Conservation (phyloP, 2,888 invertebrate species). For the Apantesis nais region DNA sequence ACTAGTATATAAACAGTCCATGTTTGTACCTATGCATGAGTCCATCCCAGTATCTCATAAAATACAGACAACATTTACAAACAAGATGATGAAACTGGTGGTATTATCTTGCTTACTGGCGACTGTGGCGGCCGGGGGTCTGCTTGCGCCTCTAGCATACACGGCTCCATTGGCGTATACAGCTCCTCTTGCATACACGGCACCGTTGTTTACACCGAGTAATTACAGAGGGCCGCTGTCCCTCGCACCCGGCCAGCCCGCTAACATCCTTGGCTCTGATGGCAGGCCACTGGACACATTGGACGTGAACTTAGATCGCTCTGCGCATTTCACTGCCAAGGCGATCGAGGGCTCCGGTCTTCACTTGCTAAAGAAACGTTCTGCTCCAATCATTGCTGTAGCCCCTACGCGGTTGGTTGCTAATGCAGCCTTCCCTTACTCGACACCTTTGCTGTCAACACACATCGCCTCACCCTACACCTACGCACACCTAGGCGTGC, state of each 20-base stretch:
- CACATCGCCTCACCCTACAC: not conserved
- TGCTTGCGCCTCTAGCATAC: slow-evolving; percentile 36
- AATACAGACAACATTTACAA: slow-evolving; percentile 74
- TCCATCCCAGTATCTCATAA: slow-evolving; percentile 57
- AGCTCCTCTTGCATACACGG: slow-evolving; percentile 37
- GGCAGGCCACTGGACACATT: slow-evolving; percentile 78
- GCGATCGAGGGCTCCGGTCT: slow-evolving; percentile 54
- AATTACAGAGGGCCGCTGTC: slow-evolving; percentile 77
- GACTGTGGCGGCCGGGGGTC: slow-evolving; percentile 82
- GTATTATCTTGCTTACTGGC: slow-evolving; percentile 87
- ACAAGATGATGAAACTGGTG: slow-evolving; percentile 84
- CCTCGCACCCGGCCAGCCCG: slow-evolving; percentile 77
- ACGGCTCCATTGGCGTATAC: slow-evolving; percentile 19
- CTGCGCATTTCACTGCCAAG: slow-evolving; percentile 68
- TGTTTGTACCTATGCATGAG: slow-evolving; percentile 63
- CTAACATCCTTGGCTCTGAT: slow-evolving; percentile 71
- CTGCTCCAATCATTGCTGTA: slow-evolving; percentile 47
- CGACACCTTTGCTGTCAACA: slow-evolving; percentile 52
- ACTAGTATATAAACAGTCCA: slow-evolving; percentile 65
- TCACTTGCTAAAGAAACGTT: slow-evolving; percentile 70
- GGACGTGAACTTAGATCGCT: slow-evolving; percentile 76
- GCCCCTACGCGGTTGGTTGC: not conserved
- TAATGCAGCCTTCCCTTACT: slow-evolving; percentile 59
- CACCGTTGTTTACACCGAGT: slow-evolving; percentile 20
- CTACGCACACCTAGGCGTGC: slow-evolving; percentile 9